phyloP scores from a whole-genome alignment of 2,113 vertebrate species.

The Xiphophorus couchianus region DNA sequence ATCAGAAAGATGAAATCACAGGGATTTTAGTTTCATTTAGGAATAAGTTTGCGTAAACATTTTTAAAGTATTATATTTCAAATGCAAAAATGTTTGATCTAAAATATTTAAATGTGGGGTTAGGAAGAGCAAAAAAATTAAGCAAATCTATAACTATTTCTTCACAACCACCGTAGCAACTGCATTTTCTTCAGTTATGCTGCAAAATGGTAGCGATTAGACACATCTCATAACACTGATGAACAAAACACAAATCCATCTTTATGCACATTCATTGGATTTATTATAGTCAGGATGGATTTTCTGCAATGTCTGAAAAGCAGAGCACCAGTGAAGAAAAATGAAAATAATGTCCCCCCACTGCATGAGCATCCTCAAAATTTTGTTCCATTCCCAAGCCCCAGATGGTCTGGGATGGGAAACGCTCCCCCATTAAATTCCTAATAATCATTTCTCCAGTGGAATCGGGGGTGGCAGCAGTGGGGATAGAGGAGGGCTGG shows the following conservation, averaged over 20 bases:
- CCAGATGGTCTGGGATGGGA: slow-evolving; percentile 97
- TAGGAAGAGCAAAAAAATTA: not conserved
- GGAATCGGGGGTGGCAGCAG: slow-evolving; percentile 88
- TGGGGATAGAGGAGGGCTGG: slow-evolving; percentile 77
- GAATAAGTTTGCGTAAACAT: not conserved
- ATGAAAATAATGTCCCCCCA: slow-evolving; percentile 76
- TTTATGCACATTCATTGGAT: slow-evolving; percentile 29
- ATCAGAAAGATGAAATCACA: not conserved
- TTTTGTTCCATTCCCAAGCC: slow-evolving; percentile 92
- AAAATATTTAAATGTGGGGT: not conserved
- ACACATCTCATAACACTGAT: not conserved
- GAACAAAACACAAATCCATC: slow-evolving; percentile 16
- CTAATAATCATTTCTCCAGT: slow-evolving; percentile 98
- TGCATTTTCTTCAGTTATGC: slow-evolving; percentile 36
- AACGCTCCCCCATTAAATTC: slow-evolving; percentile 99
- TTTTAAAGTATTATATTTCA: not conserved
- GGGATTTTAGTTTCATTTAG: not conserved
- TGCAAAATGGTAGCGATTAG: slow-evolving; percentile 35
- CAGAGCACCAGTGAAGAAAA: slow-evolving; percentile 64
- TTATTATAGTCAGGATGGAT: slow-evolving; percentile 43
- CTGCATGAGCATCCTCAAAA: slow-evolving; percentile 87
- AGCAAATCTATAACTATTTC: not conserved
- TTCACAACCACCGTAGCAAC: not conserved
- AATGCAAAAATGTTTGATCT: not conserved
- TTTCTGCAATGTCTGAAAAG: slow-evolving; percentile 52